Percentiles rank a stretch among this genome's conserved stretches.
Conservation (phyloP, 2,797 vertebrate species). For the Silurus lanzhouensis region DNA sequence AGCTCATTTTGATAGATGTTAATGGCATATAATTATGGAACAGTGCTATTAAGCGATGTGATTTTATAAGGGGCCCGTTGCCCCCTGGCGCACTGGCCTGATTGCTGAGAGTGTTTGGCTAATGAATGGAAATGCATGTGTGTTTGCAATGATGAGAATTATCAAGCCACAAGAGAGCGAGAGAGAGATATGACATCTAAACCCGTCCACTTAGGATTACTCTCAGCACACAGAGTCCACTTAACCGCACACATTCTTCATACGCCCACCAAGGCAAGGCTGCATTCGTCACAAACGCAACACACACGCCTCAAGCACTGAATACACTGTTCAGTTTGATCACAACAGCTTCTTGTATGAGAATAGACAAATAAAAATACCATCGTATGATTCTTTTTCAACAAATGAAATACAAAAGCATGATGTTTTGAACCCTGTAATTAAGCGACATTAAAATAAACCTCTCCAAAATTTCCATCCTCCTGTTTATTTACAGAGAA, state of each 20-base stretch:
- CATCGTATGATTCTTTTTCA: background rate
- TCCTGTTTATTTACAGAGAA: slow-evolving; percentile 17
- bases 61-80: slow-evolving; percentile 75
- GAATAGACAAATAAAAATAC: background rate
- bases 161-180: slow-evolving; percentile 64
- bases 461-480: background rate
- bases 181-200: slow-evolving; percentile 52
- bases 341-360: background rate
- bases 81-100: slow-evolving; percentile 75
- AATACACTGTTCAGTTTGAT: background rate
- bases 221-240: slow-evolving; percentile 59
- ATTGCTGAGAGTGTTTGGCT: slow-evolving; percentile 77
- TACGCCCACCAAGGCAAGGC: slow-evolving; percentile 41
- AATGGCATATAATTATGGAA: slow-evolving; percentile 80
- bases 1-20: slow-evolving; percentile 78
- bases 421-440: slow-evolving; percentile 5
- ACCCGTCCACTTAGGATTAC: slow-evolving; percentile 65
- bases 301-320: slow-evolving; percentile 4
- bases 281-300: background rate
- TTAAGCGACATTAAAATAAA: slow-evolving; percentile 19
- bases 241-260: slow-evolving; percentile 43
- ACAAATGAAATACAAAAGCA: slow-evolving; percentile 3
- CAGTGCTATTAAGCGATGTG: slow-evolving; percentile 75
- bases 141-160: slow-evolving; percentile 73
- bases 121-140: slow-evolving; percentile 80